Conservation (phyloP, 92 coral and sea anemone species). For the Phymanthus crucifer region DNA sequence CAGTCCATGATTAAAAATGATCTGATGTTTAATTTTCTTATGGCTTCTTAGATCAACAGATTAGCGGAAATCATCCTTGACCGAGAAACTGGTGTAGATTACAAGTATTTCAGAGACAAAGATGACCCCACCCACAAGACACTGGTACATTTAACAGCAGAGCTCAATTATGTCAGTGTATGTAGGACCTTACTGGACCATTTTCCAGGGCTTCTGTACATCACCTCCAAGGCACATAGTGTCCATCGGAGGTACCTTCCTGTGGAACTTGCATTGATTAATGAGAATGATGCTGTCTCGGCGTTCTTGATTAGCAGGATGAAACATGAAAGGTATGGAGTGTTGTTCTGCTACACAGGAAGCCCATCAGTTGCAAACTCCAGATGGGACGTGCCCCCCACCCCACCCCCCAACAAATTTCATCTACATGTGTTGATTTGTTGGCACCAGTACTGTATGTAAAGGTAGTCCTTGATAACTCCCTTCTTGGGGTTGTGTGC, state of each 20-base stretch:
- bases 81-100: slow-evolving; percentile 53
- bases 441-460: too few species aligned
- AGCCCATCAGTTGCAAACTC: neutral
- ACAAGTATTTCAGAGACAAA: slow-evolving; percentile 76
- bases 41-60: slow-evolving; percentile 56
- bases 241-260: slow-evolving; percentile 54
- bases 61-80: slow-evolving; percentile 63
- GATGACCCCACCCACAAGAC: slow-evolving; percentile 66
- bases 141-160: slow-evolving; percentile 74
- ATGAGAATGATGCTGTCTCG: slow-evolving; percentile 68
- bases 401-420: too few species aligned
- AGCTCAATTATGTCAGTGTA: slow-evolving; percentile 61
- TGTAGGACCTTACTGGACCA: slow-evolving; percentile 58
- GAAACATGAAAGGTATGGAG: slow-evolving; percentile 75
- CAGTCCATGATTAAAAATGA: too few species aligned
- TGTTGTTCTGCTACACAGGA: neutral
- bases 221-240: slow-evolving; percentile 66
- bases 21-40: neutral
- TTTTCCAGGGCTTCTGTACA: slow-evolving; percentile 72
- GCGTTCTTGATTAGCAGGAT: slow-evolving; percentile 73
- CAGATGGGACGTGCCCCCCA: too few species aligned
- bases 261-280: slow-evolving; percentile 69
- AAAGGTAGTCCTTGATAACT: neutral
- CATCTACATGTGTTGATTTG: too few species aligned
- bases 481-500: neutral